Percentiles rank a stretch among this genome's conserved stretches.
Evolutionary conservation across 2,888 invertebrate species (phyloP).

Genomic region (Rapana venosa): DNA sequence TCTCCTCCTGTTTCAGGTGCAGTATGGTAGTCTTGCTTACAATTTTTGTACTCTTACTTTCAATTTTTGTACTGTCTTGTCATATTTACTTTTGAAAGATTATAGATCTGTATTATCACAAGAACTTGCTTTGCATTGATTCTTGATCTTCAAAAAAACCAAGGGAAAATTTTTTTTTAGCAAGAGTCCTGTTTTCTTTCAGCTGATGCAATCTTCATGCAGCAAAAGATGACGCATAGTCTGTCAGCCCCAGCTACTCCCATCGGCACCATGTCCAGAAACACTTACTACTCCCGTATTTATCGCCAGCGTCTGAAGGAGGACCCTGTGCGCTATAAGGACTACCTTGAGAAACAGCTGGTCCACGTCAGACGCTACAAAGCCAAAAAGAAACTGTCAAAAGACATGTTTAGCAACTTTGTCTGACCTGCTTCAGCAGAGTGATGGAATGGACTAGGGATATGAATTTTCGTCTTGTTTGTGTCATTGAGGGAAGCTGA

Average conservation of each 20-base stretch:
- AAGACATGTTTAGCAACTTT: neutral
- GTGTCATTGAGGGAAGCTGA: too few relatives aligned
- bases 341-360: conserved; percentile 28
- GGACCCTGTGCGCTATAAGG: conserved; percentile 30
- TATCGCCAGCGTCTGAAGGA: conserved; percentile 37
- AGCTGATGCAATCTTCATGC: neutral
- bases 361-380: conserved; percentile 24
- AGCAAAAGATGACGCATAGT: neutral
- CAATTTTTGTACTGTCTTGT: too few relatives aligned
- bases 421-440: neutral
- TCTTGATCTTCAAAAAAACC: too few relatives aligned
- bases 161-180: neutral
- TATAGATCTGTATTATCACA: too few relatives aligned
- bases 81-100: too few relatives aligned
- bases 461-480: too few relatives aligned
- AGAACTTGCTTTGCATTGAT: too few relatives aligned
- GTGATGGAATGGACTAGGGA: too few relatives aligned
- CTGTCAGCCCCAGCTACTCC: neutral
- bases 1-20: neutral
- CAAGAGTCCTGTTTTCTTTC: conserved; percentile 10
- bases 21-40: too few relatives aligned
- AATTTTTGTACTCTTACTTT: too few relatives aligned
- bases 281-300: conserved; percentile 29
- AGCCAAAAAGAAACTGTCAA: conserved; percentile 10
- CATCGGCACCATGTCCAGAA: conserved; percentile 1